Evolutionary conservation across 1,140 invertebrate species (phyloP).

Genomic region (Thalassaphorura encarpata): DNA sequence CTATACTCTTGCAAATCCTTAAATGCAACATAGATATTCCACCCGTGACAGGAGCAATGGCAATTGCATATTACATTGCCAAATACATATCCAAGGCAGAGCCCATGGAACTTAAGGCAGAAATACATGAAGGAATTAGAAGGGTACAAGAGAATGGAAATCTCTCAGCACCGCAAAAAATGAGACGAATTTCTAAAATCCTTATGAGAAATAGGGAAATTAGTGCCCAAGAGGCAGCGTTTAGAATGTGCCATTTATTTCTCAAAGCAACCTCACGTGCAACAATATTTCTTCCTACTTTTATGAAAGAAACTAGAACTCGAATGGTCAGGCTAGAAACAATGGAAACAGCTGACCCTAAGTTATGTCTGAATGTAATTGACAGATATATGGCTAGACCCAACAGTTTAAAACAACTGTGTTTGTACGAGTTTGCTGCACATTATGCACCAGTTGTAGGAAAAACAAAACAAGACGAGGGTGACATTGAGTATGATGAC

Average conservation of each 20-base stretch:
- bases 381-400: not conserved
- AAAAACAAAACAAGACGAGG: too few relatives aligned
- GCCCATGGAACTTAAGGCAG: slow-evolving; percentile 31
- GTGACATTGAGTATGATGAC: too few relatives aligned
- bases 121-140: slow-evolving; percentile 32
- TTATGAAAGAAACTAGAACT: not conserved
- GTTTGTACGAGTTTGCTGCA: slow-evolving; percentile 5
- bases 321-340: not conserved
- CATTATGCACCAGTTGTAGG: not conserved
- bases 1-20: slow-evolving; percentile 33
- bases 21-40: slow-evolving; percentile 37
- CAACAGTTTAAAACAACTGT: not conserved
- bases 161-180: not conserved
- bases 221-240: slow-evolving; percentile 22
- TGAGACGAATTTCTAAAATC: slow-evolving; percentile 2
- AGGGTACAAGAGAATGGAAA: slow-evolving; percentile 30
- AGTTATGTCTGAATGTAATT: not conserved
- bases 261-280: not conserved
- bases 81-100: slow-evolving; percentile 39
- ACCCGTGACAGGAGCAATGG: slow-evolving; percentile 32
- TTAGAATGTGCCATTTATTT: slow-evolving; percentile 21
- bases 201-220: slow-evolving; percentile 17
- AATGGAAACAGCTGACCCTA: not conserved
- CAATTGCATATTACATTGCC: slow-evolving; percentile 38
- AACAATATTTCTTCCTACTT: not conserved